Evolutionary conservation across 2,888 invertebrate species (phyloP).

Genomic region (Andrena camellia): DNA sequence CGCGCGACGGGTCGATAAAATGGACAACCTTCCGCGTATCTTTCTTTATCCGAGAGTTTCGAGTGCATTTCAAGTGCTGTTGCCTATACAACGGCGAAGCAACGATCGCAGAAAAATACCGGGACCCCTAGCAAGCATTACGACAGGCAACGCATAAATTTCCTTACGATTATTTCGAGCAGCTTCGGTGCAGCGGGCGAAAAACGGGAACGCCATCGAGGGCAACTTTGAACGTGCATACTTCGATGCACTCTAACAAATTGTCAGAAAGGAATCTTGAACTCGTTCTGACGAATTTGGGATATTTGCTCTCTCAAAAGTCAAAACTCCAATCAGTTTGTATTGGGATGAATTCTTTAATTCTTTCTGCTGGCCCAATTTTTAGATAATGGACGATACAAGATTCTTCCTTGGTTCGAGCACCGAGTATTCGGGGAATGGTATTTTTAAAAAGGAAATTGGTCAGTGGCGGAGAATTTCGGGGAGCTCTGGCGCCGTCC

Average conservation of each 20-base stretch:
- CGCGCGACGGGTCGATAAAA: slow-evolving; percentile 71
- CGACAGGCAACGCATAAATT: slow-evolving; percentile 31
- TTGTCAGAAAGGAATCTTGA: background rate
- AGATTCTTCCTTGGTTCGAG: background rate
- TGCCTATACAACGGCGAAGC: slow-evolving; percentile 22
- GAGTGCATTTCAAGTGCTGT: slow-evolving; percentile 50
- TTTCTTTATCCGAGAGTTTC: slow-evolving; percentile 43
- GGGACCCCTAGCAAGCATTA: slow-evolving; percentile 15
- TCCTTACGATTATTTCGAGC: slow-evolving; percentile 40
- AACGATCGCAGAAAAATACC: slow-evolving; percentile 20
- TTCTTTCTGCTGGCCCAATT: background rate
- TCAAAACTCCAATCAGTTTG: background rate
- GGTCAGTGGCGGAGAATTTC: slow-evolving; percentile 25
- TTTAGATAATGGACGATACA: background rate
- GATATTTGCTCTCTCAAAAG: background rate
- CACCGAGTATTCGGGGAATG: background rate
- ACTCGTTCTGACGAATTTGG: background rate
- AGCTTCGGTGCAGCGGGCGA: background rate
- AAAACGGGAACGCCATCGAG: slow-evolving; percentile 10
- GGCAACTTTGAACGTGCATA: background rate
- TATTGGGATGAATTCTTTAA: background rate
- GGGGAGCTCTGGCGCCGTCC: slow-evolving; percentile 57
- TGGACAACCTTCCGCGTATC: slow-evolving; percentile 62
- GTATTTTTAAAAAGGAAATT: slow-evolving; percentile 30
- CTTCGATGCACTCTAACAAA: background rate